Base-by-base conservation (phyloP, 2,113 vertebrate genomes). In the Tetraodon nigroviridis region DNA sequence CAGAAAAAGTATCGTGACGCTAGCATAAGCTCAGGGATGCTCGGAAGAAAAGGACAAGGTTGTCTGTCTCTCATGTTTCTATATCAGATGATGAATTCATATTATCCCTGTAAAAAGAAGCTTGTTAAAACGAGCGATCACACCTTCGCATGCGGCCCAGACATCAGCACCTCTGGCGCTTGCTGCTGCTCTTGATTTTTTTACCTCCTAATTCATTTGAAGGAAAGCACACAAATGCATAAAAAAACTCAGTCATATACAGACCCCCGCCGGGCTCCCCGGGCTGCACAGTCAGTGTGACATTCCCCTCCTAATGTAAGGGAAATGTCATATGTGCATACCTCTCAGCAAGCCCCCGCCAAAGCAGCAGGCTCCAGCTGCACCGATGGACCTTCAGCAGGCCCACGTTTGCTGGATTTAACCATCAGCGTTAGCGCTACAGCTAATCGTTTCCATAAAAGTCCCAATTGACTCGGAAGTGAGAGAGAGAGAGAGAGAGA, bases 291-390 rank as follows among this genome's bases (percentile, higher is more conserved):
- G 78, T 69, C 46, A 69, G 67, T 65, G 58, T 71, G 71, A 79
- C 71, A 79, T 69, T 85, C 56, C 69, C 27, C 55, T 70, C n/a
- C 46, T 64, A 73, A 79, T 75, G 73, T 76, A 75, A 75, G 64
- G 65, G 65, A 81, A 85, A 80, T 67, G 78, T 51, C 73, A 80
- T 56, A 51, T 44, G 56, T 67, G 78, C 64, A 64, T 75, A 73
- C 53, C 72, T 83, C 78, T 70, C 54, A 51, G 52, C 32, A 15
- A 7, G 40, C 21, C 46, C 40, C 27, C 64, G 44, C 12, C 71
- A 81, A 78, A 71, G 76, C 50, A 51, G 1, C 51, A 61, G 72
- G 80, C 70, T 20, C 51, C 53, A 59, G 59, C 60, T 58, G 45
- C 19, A 55, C 50, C 15, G 32, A 37, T 2, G 18, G 58, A 82